Conservation (phyloP, 2,113 vertebrate species). For the Zosterops hypoxanthus region DNA sequence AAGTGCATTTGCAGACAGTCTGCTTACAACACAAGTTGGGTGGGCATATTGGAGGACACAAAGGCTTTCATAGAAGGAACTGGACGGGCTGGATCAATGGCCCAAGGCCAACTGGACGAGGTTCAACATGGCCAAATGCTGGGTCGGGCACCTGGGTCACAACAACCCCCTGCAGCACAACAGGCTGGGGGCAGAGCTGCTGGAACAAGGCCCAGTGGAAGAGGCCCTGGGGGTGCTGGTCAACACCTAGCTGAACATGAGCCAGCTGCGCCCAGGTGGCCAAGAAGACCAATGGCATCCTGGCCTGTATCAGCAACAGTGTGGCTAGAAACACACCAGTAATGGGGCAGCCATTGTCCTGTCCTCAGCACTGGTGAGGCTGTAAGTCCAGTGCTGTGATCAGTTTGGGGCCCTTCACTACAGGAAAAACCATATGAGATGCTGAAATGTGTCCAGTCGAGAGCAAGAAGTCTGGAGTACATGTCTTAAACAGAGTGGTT, state of each 20-base stretch:
- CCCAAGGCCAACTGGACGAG: not conserved
- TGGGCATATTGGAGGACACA: fast-evolving
- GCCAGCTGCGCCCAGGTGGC: not conserved
- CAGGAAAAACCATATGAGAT: not conserved
- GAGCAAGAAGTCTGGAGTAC: not conserved
- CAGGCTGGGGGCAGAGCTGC: not conserved
- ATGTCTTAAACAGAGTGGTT: fast-evolving
- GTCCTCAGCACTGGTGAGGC: not conserved
- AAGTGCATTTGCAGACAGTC: not conserved
- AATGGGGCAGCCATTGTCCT: not conserved
- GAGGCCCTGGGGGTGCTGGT: not conserved
- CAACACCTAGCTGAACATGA: not conserved
- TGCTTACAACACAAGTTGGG: not conserved
- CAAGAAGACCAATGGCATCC: not conserved
- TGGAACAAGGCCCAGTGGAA: not conserved
- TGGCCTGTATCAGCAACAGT: not conserved
- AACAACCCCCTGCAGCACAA: not conserved
- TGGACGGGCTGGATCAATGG: not conserved
- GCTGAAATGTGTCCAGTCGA: not conserved
- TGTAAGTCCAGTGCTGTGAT: fast-evolving
- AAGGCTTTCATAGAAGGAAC: not conserved
- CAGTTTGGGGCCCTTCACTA: not conserved
- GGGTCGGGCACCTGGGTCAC: not conserved
- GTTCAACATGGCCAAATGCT: not conserved
- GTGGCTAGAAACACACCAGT: not conserved